Conservation (phyloP, 2,113 vertebrate species). For the Grantiella picta region DNA sequence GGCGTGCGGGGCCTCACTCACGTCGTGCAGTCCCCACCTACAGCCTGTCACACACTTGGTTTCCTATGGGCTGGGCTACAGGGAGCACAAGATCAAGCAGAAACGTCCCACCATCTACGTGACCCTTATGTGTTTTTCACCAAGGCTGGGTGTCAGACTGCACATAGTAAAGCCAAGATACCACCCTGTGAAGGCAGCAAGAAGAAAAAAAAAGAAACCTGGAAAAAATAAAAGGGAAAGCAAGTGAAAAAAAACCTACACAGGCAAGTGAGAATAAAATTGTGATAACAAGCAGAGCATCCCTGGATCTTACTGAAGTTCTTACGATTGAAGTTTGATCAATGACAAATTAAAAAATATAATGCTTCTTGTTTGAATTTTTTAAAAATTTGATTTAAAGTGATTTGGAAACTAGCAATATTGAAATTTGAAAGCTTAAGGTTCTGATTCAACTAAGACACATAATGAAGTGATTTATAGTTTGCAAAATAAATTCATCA, state of each 20-base stretch:
- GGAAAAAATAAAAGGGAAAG: not conserved
- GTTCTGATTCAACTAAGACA: conserved; percentile 27
- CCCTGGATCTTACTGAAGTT: not conserved
- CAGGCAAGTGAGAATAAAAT: not conserved
- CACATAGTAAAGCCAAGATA: not conserved
- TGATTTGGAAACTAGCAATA: not conserved
- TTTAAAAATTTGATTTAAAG: not conserved
- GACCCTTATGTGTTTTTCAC: not conserved
- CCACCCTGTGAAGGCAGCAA: not conserved
- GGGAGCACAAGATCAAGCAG: not conserved
- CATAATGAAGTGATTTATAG: conserved; percentile 14
- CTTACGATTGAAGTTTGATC: not conserved
- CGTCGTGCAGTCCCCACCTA: not conserved
- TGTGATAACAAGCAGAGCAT: not conserved
- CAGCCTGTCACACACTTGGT: not conserved
- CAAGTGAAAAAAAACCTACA: not conserved
- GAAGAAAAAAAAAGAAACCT: not conserved
- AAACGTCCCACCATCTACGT: not conserved
- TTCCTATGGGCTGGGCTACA: not conserved
- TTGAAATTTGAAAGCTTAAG: not conserved
- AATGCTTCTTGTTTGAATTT: not conserved
- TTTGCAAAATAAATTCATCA: conserved; percentile 37
- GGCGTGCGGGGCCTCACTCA: not conserved
- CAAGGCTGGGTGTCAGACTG: not conserved
- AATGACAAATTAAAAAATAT: not conserved